Conservation (phyloP, 1,140 invertebrate genomes). For the Lordiphosa collinella region DNA sequence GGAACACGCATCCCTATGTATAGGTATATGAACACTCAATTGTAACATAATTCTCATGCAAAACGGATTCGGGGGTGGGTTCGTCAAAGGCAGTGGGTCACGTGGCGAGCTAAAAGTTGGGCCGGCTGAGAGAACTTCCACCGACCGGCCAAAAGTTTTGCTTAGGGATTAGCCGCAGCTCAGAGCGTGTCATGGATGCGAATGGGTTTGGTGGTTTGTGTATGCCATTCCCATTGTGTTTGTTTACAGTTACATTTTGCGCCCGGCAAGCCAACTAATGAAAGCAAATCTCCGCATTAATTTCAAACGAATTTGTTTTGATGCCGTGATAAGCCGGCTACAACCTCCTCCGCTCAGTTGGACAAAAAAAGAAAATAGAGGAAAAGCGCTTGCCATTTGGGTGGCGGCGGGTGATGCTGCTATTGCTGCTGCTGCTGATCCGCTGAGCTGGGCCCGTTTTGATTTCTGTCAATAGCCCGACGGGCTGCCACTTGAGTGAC, state of each 20-base stretch:
- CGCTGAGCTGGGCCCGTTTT: slow-evolving; percentile 50
- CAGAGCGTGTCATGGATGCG: slow-evolving; percentile 38
- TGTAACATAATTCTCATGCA: slow-evolving; percentile 18
- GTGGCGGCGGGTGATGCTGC: slow-evolving; percentile 22
- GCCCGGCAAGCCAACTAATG: slow-evolving; percentile 66
- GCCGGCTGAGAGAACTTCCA: slow-evolving; percentile 39
- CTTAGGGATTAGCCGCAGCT: slow-evolving; percentile 63
- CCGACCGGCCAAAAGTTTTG: slow-evolving; percentile 54
- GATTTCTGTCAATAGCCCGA: slow-evolving; percentile 73
- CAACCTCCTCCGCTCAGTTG: slow-evolving; percentile 22
- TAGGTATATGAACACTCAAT: slow-evolving; percentile 5
- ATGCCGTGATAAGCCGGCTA: slow-evolving; percentile 74
- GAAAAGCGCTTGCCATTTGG: slow-evolving; percentile 63
- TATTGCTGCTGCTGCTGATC: slow-evolving; percentile 7
- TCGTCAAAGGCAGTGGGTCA: slow-evolving; percentile 15
- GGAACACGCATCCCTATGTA: slow-evolving; percentile 28
- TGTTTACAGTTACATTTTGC: slow-evolving; percentile 66
- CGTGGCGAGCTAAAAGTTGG: slow-evolving; percentile 49
- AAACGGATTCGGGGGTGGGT: slow-evolving; percentile 24
- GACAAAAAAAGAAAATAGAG: slow-evolving; percentile 11
- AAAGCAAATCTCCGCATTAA: slow-evolving; percentile 79
- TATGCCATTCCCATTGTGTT: slow-evolving; percentile 46
- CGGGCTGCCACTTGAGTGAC: slow-evolving; percentile 67
- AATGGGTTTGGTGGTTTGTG: slow-evolving; percentile 50
- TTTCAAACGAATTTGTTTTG: slow-evolving; percentile 79